A percentile compares a stretch with the other conserved stretches of the same genome.
Conservation (phyloP, 2,888 invertebrate genomes). For the Cerastis leucographa region DNA sequence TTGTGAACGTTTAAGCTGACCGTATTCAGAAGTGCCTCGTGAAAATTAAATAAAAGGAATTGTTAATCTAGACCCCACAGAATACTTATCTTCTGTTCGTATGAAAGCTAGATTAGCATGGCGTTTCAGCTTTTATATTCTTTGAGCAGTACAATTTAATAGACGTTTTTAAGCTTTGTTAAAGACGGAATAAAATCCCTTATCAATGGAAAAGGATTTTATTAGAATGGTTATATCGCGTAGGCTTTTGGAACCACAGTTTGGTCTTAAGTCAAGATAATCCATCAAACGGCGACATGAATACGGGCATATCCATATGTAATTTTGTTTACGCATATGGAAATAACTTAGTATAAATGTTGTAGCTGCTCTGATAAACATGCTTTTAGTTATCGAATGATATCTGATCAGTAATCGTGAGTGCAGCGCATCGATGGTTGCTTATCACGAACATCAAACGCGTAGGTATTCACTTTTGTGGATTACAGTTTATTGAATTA, state of each 20-base stretch:
- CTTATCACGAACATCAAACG: slow-evolving; percentile 49
- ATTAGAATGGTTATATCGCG: slow-evolving; percentile 36
- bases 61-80: neutral
- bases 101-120: slow-evolving; percentile 21
- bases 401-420: slow-evolving; percentile 59
- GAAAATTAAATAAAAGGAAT: slow-evolving; percentile 24
- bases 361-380: slow-evolving; percentile 61
- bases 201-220: slow-evolving; percentile 7
- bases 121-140: slow-evolving; percentile 4
- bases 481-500: slow-evolving; percentile 40
- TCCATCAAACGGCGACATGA: slow-evolving; percentile 62
- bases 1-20: neutral
- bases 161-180: slow-evolving; percentile 13
- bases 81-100: neutral
- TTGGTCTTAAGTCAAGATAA: slow-evolving; percentile 40
- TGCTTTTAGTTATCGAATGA: slow-evolving; percentile 69
- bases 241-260: slow-evolving; percentile 31
- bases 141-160: neutral
- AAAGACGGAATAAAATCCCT: neutral
- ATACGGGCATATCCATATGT: slow-evolving; percentile 46
- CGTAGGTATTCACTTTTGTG: slow-evolving; percentile 42
- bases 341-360: slow-evolving; percentile 50
- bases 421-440: slow-evolving; percentile 50
- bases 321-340: slow-evolving; percentile 62
- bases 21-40: slow-evolving; percentile 4